These are phyloP conservation scores for Plebejus anna DNA, from an alignment of 2,888 invertebrate genomes.

Conservation along the genomic window DNA sequence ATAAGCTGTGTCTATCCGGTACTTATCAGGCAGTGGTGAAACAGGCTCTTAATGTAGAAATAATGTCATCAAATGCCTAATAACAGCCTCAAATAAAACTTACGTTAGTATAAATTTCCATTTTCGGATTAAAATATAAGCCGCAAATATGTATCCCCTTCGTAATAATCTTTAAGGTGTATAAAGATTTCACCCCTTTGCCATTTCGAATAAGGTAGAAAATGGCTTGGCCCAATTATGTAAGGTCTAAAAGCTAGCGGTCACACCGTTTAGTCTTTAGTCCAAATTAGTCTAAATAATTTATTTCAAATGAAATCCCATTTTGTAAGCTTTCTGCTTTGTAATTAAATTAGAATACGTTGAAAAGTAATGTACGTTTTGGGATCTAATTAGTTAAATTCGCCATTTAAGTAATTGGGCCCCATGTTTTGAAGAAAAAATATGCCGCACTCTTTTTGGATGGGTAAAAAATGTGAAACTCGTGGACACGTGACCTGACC, in stretches of 20 bases:
- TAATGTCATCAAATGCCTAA: not conserved
- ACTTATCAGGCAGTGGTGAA: too few species aligned
- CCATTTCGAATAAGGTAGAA: not conserved
- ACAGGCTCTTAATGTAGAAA: not conserved
- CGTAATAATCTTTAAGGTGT: not conserved
- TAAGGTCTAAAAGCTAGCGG: not conserved
- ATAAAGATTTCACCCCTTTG: not conserved
- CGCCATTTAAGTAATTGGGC: not conserved
- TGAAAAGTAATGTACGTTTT: not conserved
- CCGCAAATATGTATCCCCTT: not conserved
- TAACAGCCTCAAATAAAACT: not conserved
- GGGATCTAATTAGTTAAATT: not conserved
- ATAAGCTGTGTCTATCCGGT: too few species aligned
- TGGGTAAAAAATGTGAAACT: too few species aligned
- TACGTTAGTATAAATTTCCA: not conserved
- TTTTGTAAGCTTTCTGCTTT: constrained; percentile 1
- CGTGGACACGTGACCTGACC: too few species aligned
- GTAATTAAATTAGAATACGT: constrained; percentile 6
- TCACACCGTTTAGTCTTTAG: not conserved
- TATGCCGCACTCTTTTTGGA: too few species aligned
- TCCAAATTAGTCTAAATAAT: constrained; percentile 11
- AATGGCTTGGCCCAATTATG: not conserved
- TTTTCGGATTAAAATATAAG: not conserved
- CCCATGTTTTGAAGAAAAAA: too few species aligned
- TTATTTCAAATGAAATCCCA: constrained; percentile 1